Evolutionary conservation across 1,140 invertebrate genomes (phyloP).

Genomic region (Leptinotarsa defecta): DNA sequence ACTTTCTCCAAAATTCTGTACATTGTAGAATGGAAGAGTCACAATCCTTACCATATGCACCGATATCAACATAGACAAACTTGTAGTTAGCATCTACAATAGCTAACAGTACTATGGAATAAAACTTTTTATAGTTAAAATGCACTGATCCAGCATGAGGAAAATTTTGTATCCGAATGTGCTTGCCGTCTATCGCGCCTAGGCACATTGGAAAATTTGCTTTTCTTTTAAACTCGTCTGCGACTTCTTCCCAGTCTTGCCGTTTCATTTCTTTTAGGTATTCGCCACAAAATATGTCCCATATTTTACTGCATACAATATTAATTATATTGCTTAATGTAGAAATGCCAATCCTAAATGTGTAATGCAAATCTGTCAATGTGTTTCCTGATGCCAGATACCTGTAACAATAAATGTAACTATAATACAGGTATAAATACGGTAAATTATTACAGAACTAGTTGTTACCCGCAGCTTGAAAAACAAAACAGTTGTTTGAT

Average conservation of each 20-base stretch:
- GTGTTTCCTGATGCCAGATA: conserved; percentile 49
- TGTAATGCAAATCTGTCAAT: conserved; percentile 50
- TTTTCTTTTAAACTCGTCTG: conserved; percentile 43
- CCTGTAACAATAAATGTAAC: conserved; percentile 43
- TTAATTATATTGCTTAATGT: conserved; percentile 46
- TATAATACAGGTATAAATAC: too few species aligned
- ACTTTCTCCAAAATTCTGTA: conserved; percentile 26
- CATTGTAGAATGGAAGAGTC: conserved; percentile 31
- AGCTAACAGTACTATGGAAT: conserved; percentile 46
- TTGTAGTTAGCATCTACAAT: conserved; percentile 53
- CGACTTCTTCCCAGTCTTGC: conserved; percentile 46
- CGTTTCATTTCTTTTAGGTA: conserved; percentile 42
- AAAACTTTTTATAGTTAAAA: conserved; percentile 55
- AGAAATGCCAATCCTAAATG: conserved; percentile 44
- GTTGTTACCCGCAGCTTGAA: too few species aligned
- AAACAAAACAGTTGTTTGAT: conserved; percentile 29
- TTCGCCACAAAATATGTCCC: conserved; percentile 40
- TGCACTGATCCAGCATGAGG: conserved; percentile 45
- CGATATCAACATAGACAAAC: conserved; percentile 55
- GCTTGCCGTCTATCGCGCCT: conserved; percentile 50
- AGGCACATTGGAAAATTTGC: conserved; percentile 52
- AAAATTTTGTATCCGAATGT: conserved; percentile 35
- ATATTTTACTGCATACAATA: conserved; percentile 48
- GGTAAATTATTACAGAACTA: too few species aligned
- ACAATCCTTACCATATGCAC: conserved; percentile 48